A percentile compares a stretch with the other conserved stretches of the same genome.
phyloP scores from a whole-genome alignment of 2,888 invertebrate genomes.

The Dynastes grantii region DNA sequence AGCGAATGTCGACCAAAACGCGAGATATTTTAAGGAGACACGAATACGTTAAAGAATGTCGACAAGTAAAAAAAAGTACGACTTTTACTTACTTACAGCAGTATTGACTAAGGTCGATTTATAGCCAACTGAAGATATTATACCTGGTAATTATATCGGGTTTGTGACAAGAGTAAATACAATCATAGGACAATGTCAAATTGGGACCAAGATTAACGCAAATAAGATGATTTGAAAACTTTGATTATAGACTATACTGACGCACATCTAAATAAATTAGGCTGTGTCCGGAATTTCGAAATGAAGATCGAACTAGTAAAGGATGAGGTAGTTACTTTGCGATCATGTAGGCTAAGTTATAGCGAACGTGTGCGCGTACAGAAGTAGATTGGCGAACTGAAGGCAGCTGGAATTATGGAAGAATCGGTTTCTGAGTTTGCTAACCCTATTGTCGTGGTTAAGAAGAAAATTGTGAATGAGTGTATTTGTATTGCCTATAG shows the following conservation, averaged over 20 bases:
- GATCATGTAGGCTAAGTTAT: slow-evolving; percentile 56
- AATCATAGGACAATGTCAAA: background rate
- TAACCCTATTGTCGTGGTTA: slow-evolving; percentile 32
- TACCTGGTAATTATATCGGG: slow-evolving; percentile 4
- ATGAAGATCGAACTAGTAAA: slow-evolving; percentile 29
- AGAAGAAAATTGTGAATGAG: slow-evolving; percentile 38
- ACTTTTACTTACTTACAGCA: background rate
- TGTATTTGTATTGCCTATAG: slow-evolving; percentile 32
- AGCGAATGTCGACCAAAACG: background rate
- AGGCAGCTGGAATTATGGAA: slow-evolving; percentile 18
- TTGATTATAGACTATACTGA: background rate
- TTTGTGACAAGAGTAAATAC: slow-evolving; percentile 10
- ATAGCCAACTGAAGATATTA: background rate
- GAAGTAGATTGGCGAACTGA: slow-evolving; percentile 52
- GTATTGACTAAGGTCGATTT: background rate
- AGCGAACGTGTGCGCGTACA: slow-evolving; percentile 53
- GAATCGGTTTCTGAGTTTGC: slow-evolving; percentile 39
- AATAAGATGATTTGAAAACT: background rate
- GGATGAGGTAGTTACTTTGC: slow-evolving; percentile 24
- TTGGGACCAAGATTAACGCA: background rate
- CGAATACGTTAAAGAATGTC: background rate
- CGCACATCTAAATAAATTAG: slow-evolving; percentile 7
- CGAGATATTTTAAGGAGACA: slow-evolving; percentile 7
- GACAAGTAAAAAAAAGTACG: background rate
- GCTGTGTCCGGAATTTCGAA: slow-evolving; percentile 13